A percentile compares a stretch with the other conserved stretches of the same genome.
These are phyloP conservation scores for Pimephales promelas DNA, from an alignment of 2,113 vertebrate genomes.

Conservation along the genomic window DNA sequence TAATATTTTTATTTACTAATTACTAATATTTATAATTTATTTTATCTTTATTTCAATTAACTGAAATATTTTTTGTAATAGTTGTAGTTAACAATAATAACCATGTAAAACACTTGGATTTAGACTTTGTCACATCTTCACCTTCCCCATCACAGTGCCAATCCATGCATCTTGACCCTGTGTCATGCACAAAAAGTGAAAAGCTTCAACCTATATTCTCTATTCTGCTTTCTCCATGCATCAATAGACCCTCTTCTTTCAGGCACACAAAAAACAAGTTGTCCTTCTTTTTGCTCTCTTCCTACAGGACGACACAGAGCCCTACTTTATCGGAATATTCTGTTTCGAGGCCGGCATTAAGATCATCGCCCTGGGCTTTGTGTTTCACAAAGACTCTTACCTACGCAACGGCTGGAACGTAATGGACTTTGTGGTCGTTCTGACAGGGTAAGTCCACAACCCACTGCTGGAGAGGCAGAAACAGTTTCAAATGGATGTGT, in stretches of 20 bases:
- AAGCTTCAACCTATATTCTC: slow-evolving; percentile 48
- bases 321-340: slow-evolving; percentile 99
- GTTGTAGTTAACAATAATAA: too few relatives aligned
- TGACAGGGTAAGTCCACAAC: slow-evolving; percentile 88
- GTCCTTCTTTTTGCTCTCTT: slow-evolving; percentile 40
- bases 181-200: slow-evolving; percentile 48
- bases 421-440: slow-evolving; percentile 99
- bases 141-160: slow-evolving; percentile 2
- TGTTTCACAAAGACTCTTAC: slow-evolving; percentile 97
- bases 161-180: slow-evolving; percentile 42
- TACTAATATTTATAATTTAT: background rate
- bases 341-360: slow-evolving; percentile 99
- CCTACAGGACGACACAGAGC: slow-evolving; percentile 94
- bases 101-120: background rate
- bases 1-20: too few relatives aligned
- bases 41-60: background rate
- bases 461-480: background rate
- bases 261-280: slow-evolving; percentile 58
- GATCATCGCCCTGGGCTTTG: slow-evolving; percentile 96
- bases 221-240: slow-evolving; percentile 56
- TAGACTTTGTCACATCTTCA: slow-evolving; percentile 34
- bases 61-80: background rate
- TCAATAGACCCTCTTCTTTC: slow-evolving; percentile 64
- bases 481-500: slow-evolving; percentile 54
- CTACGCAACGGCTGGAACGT: slow-evolving; percentile 98